These are phyloP conservation scores for Paracanthobrama guichenoti DNA, from an alignment of 2,113 vertebrate genomes.

Conservation along the genomic window DNA sequence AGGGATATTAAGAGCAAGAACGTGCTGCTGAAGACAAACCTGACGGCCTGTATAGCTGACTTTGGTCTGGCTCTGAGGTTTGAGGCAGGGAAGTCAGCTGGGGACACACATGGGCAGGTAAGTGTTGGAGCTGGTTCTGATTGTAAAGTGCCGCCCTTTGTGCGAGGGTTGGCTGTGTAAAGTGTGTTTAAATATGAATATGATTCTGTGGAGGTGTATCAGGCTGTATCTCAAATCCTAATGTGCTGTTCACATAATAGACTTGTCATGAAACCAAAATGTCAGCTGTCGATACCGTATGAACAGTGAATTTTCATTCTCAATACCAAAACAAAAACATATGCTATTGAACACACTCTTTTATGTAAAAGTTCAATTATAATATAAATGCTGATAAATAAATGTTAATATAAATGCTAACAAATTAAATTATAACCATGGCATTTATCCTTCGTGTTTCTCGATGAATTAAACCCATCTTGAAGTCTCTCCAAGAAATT, in stretches of 20 bases:
- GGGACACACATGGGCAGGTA: slow-evolving; percentile 98
- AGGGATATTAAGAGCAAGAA: slow-evolving; percentile 99
- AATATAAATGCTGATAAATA: slow-evolving; percentile 4
- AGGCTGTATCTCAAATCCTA: neutral
- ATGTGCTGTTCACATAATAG: neutral
- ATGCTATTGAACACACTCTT: neutral
- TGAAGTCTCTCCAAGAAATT: neutral
- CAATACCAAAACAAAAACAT: neutral
- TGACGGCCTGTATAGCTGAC: slow-evolving; percentile 95
- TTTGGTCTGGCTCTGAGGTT: slow-evolving; percentile 96
- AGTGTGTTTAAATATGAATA: slow-evolving; percentile 7
- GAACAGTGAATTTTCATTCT: no score
- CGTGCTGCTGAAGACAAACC: slow-evolving; percentile 92
- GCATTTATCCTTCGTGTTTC: neutral
- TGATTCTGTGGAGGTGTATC: slow-evolving; percentile 4
- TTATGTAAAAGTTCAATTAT: neutral
- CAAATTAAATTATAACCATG: neutral
- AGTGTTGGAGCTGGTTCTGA: slow-evolving; percentile 45
- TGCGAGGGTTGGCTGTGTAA: neutral
- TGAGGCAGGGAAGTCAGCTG: slow-evolving; percentile 95
- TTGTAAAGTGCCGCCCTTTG: neutral
- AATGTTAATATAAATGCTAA: neutral
- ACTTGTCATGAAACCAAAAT: neutral
- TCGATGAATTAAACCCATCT: neutral
- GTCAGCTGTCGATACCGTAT: neutral